Evolutionary conservation across 2,888 invertebrate species (phyloP), one percentile per base, ranked within the genome.

Genomic region (Cantharis nigra): DNA sequence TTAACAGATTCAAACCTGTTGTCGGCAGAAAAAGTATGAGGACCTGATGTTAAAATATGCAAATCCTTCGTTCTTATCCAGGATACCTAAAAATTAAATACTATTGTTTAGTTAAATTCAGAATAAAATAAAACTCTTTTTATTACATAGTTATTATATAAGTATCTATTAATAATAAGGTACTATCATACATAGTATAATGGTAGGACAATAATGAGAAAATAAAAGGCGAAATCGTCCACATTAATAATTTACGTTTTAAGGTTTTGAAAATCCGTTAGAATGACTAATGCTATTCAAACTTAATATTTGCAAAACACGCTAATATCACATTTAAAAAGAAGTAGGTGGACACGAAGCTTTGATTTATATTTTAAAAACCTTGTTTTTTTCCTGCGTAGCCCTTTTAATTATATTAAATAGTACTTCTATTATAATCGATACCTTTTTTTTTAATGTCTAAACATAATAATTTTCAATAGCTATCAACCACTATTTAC

Each of bases 61-160:
- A 94, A 90, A 87, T 94, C 94, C 62, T 90, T 90, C 76, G 91
- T 91, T 10, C 94, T 90, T 85, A 94, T 93, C 94, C 94, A 94
- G 72, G 94, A 94, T 74, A 94, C 93, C 94, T 94, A 89, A 49
- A 88, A 87, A 78, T 71, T 63, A 23, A 14, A 49, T 49, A 9
- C 9, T 26, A 49, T 0, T 49, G 13, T 26, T 26, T 26, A 26
- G 26, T 26, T 26, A 26, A 26, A 26, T 26, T 9, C 26, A 26
- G 7, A 26, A 26, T 26, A 7, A 26, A 9, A 26, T 26, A 26
- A 26, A 26, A 26, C 5, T 26, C 7, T 26, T 9, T n/a, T 9
- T n/a, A 49, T 49, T 49, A n/a, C n/a, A 0, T 9, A 26, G 1
- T 9, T n/a, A 49, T 49, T 49, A n/a, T n/a, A 0, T 9, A 26